A percentile compares a stretch with the other conserved stretches of the same genome.
These are phyloP conservation scores for Nezara viridula DNA, from an alignment of 2,888 invertebrate genomes.

Conservation along the genomic window DNA sequence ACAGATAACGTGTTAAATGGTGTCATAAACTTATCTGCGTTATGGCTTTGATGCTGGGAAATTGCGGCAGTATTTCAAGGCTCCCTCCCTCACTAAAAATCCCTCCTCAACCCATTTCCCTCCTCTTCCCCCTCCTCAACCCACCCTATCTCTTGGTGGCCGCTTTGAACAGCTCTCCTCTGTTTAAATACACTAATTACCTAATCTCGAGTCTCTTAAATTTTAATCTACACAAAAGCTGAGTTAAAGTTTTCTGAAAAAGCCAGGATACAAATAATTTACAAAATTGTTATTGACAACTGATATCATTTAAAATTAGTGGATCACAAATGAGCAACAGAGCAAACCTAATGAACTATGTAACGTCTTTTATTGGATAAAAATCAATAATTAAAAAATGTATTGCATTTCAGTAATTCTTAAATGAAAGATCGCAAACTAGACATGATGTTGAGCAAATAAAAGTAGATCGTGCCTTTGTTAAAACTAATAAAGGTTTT, in stretches of 20 bases:
- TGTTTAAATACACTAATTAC: slow-evolving; percentile 62
- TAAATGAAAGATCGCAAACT: too few relatives aligned
- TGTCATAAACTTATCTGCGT: slow-evolving; percentile 64
- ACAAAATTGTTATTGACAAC: not conserved
- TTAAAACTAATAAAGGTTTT: too few relatives aligned
- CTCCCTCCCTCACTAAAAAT: slow-evolving; percentile 48
- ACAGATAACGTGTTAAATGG: slow-evolving; percentile 64
- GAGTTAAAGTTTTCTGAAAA: not conserved
- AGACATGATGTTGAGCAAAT: too few relatives aligned
- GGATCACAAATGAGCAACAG: too few relatives aligned
- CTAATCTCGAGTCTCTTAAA: slow-evolving; percentile 1
- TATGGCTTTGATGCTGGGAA: slow-evolving; percentile 61
- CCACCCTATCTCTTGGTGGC: slow-evolving; percentile 50
- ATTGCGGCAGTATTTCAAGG: slow-evolving; percentile 62
- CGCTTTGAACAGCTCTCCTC: slow-evolving; percentile 56
- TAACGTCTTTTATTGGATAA: too few relatives aligned
- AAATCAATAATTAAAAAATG: too few relatives aligned
- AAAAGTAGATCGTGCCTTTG: too few relatives aligned
- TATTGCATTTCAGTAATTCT: too few relatives aligned
- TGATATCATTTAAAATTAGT: too few relatives aligned
- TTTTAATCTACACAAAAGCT: slow-evolving; percentile 35
- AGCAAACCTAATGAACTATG: too few relatives aligned
- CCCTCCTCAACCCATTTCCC: slow-evolving; percentile 57
- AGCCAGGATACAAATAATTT: not conserved
- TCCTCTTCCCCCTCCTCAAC: not conserved